Percentiles rank a stretch among this genome's conserved stretches.
Evolutionary conservation across 1,140 invertebrate species (phyloP).

Genomic region (Mesaphorura yosii): DNA sequence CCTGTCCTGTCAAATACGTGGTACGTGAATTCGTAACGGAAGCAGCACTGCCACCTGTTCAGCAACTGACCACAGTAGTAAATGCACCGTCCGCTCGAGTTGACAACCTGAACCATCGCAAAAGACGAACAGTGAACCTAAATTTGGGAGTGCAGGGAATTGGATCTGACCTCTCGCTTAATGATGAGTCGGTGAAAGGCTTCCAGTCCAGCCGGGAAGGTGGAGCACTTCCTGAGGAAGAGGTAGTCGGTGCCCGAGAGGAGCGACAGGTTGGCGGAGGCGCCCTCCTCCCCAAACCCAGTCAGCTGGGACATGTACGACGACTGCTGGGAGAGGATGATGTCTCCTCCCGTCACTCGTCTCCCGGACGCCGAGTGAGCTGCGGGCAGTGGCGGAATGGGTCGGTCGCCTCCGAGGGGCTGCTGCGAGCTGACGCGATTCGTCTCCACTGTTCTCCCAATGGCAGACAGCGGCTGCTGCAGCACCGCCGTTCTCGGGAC

Average conservation of each 20-base stretch:
- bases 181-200: background rate
- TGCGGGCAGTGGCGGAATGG: no score
- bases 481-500: no score
- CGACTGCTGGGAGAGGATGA: no score
- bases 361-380: no score
- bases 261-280: background rate
- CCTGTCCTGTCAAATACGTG: conserved; percentile 17
- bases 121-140: background rate
- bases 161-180: background rate
- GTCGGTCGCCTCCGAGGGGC: no score
- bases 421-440: no score
- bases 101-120: conserved; percentile 8
- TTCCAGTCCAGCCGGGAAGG: background rate
- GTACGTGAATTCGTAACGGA: conserved; percentile 11
- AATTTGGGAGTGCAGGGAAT: background rate
- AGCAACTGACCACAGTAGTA: conserved; percentile 15
- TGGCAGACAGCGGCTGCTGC: no score
- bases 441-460: no score
- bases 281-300: no score
- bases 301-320: no score
- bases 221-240: conserved; percentile 16
- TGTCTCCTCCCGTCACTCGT: no score
- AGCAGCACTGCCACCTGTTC: background rate
- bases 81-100: conserved; percentile 7
- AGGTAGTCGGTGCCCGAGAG: conserved; percentile 13